Evolutionary conservation across 2,888 invertebrate genomes (phyloP).

Genomic region (Galerucella calmariensis): DNA sequence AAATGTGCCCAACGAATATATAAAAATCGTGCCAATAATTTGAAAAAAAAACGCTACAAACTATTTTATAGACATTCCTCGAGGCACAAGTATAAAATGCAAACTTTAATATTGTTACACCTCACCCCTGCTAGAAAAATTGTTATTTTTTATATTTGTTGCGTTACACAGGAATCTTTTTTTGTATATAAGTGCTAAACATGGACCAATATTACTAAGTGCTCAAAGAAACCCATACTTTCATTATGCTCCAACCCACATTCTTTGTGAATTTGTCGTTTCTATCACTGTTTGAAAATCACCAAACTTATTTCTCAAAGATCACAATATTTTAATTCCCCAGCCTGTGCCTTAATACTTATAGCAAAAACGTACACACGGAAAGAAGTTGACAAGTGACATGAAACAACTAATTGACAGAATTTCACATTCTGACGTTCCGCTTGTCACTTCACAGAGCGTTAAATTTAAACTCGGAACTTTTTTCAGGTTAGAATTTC

Average conservation of each 20-base stretch:
- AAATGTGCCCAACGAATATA: neutral
- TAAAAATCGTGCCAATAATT: neutral
- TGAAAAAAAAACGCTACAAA: neutral
- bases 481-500: no score
- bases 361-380: neutral
- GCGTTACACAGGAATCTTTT: slow-evolving; percentile 29
- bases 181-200: slow-evolving; percentile 52
- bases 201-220: slow-evolving; percentile 53
- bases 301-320: neutral
- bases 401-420: no score
- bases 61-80: slow-evolving; percentile 2
- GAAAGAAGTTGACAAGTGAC: no score
- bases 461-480: no score
- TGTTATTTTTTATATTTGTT: slow-evolving; percentile 33
- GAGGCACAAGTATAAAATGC: neutral
- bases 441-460: no score
- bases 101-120: neutral
- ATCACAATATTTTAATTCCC: neutral
- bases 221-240: slow-evolving; percentile 42
- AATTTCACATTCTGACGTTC: no score
- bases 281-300: slow-evolving; percentile 1
- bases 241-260: slow-evolving; percentile 36
- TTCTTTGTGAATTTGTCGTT: neutral
- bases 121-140: neutral
- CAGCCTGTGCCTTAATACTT: neutral